Base-by-base conservation (phyloP, 2,888 invertebrate species). In the Clivina fossor region DNA sequence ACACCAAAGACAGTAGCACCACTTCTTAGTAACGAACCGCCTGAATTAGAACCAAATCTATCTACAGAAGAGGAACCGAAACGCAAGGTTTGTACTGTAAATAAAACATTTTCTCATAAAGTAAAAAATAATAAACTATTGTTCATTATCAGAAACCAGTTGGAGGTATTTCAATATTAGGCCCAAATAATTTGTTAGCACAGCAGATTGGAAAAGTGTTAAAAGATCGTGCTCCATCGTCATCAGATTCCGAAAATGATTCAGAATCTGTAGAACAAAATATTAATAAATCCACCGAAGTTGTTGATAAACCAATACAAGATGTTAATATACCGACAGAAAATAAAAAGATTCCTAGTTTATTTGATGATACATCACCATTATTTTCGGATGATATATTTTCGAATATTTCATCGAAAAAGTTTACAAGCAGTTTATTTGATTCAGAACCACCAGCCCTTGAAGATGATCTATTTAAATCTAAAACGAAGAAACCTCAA, bases 161-260 rank as follows among this genome's bases (percentile, higher is more conserved):
- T 3, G 83, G 82, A 1, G 84, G 80, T 1, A 78, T 82, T 41
- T 79, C 83, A 5, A 68, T 83, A 32, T 80, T 83, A 62, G 82
- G 80, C 5, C 50, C 50, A 40, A 20, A 24, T 3, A 46, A 51
- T 19, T 13, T 38, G 4, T 32, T 59, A 2, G 38, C 28, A 11
- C 24, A 56, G 33, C 48, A 46, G 15, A 19, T 59, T 19, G 30
- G 15, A n/a, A 43, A 56, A 37, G 18, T 50, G n/a, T 26, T 56
- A 7, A 56, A 56, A 48, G 44, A 44, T 11, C 49, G 47, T 4
- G 28, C 43, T 16, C 53, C 48, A 5, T 50, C 48, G 3, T 32
- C 44, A 16, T 56, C 56, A 13, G 56, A 56, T 15, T 56, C 56
- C 13, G 56, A 55, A 1, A n/a, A 18, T 24, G 51, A 53, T 35